Percentiles rank a stretch among this genome's conserved stretches.
Evolutionary conservation across 2,797 vertebrate species (phyloP).

Genomic region (Pipistrellus pygmaeus): DNA sequence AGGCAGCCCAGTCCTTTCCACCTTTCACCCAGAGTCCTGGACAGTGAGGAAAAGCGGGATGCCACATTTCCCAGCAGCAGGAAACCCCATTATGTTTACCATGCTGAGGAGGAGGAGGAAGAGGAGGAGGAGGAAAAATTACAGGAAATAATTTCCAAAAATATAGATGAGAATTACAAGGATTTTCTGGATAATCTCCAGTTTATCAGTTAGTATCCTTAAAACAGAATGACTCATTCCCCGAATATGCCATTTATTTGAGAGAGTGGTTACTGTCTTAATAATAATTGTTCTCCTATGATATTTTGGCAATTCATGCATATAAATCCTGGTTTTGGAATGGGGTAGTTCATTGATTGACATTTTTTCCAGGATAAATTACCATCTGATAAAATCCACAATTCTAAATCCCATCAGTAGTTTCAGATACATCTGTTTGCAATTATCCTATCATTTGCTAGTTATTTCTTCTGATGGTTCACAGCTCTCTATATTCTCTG

Average conservation of each 20-base stretch:
- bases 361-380: slow-evolving; percentile 70
- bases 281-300: slow-evolving; percentile 42
- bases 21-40: neutral
- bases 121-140: no score
- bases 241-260: slow-evolving; percentile 54
- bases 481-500: slow-evolving; percentile 47
- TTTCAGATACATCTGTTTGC: slow-evolving; percentile 70
- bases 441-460: slow-evolving; percentile 61
- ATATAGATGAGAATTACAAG: slow-evolving; percentile 1
- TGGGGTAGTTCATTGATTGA: slow-evolving; percentile 64
- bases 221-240: slow-evolving; percentile 42
- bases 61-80: neutral
- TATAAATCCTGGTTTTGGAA: slow-evolving; percentile 60
- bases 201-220: slow-evolving; percentile 35
- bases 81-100: neutral
- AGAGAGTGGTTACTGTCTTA: slow-evolving; percentile 17
- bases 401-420: slow-evolving; percentile 43
- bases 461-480: slow-evolving; percentile 71
- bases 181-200: slow-evolving; percentile 51
- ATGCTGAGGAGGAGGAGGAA: no score
- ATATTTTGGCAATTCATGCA: slow-evolving; percentile 43
- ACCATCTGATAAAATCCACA: slow-evolving; percentile 68
- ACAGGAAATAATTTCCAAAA: neutral
- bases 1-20: neutral
- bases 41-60: neutral